Conservation (phyloP, 1,140 invertebrate genomes). For the Bombus terrestris region DNA sequence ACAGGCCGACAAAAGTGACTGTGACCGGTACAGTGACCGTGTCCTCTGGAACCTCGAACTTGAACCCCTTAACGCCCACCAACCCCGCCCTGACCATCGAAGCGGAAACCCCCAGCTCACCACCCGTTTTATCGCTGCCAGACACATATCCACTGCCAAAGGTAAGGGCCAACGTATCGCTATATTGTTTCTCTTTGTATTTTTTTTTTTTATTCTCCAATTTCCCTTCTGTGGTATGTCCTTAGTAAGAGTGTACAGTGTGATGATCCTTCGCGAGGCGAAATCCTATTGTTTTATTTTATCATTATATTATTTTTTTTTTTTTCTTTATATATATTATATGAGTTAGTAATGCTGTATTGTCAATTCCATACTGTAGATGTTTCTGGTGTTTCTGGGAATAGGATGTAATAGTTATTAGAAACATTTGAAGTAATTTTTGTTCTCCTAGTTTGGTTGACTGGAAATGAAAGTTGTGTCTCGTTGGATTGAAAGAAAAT, state of each 20-base stretch:
- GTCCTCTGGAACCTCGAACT: slow-evolving; percentile 56
- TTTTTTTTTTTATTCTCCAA: background rate
- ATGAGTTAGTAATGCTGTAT: background rate
- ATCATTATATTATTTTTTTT: background rate
- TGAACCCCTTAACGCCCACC: slow-evolving; percentile 60
- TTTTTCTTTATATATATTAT: background rate
- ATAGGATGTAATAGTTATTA: background rate
- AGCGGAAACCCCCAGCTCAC: slow-evolving; percentile 77
- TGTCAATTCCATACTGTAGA: background rate
- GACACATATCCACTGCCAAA: slow-evolving; percentile 82
- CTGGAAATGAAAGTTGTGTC: slow-evolving; percentile 10
- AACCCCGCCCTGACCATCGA: slow-evolving; percentile 65
- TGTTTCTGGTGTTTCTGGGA: background rate
- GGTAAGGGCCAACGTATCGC: slow-evolving; percentile 66
- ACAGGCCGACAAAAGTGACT: slow-evolving; percentile 73
- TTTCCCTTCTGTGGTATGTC: background rate
- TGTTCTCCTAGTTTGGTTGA: background rate
- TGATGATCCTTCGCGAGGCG: background rate
- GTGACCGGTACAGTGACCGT: slow-evolving; percentile 71
- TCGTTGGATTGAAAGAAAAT: background rate
- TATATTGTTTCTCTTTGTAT: background rate
- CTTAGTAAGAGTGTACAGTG: slow-evolving; percentile 5
- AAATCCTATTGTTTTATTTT: background rate
- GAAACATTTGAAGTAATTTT: background rate
- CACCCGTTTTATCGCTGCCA: slow-evolving; percentile 80